These are phyloP conservation scores for Leptogaster cylindrica DNA, from an alignment of 2,888 invertebrate genomes.

Conservation along the genomic window DNA sequence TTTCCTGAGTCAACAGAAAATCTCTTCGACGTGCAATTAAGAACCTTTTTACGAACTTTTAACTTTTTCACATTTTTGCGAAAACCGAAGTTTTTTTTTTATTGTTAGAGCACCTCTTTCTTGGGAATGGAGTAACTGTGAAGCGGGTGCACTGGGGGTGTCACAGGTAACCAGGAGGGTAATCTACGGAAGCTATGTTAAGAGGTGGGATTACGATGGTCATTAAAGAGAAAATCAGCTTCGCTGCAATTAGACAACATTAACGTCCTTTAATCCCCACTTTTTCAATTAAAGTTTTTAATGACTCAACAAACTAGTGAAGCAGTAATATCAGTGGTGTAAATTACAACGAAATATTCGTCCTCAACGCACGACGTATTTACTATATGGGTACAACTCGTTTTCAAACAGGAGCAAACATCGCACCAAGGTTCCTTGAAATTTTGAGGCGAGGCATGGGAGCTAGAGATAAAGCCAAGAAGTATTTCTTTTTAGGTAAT, in stretches of 20 bases:
- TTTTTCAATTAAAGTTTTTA: slow-evolving; percentile 38
- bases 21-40: slow-evolving; percentile 40
- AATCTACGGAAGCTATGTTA: background rate
- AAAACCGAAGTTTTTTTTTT: slow-evolving; percentile 33
- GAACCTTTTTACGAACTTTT: slow-evolving; percentile 39
- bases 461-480: slow-evolving; percentile 8
- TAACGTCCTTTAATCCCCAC: slow-evolving; percentile 17
- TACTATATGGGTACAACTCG: no score
- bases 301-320: slow-evolving; percentile 32
- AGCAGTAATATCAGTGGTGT: background rate
- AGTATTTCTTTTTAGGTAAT: slow-evolving; percentile 1
- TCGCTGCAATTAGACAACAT: slow-evolving; percentile 24
- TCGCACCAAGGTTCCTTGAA: background rate
- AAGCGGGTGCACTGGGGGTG: background rate
- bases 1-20: slow-evolving; percentile 43
- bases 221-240: slow-evolving; percentile 31
- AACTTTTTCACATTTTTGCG: slow-evolving; percentile 28
- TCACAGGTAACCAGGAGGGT: background rate
- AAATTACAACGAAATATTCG: background rate
- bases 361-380: background rate
- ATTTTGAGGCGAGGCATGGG: background rate
- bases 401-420: no score
- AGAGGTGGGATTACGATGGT: slow-evolving; percentile 10
- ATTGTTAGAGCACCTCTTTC: slow-evolving; percentile 13
- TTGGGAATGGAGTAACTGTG: background rate